These are phyloP conservation scores for Sycophila texana DNA, from an alignment of 2,888 invertebrate genomes.

Conservation along the genomic window DNA sequence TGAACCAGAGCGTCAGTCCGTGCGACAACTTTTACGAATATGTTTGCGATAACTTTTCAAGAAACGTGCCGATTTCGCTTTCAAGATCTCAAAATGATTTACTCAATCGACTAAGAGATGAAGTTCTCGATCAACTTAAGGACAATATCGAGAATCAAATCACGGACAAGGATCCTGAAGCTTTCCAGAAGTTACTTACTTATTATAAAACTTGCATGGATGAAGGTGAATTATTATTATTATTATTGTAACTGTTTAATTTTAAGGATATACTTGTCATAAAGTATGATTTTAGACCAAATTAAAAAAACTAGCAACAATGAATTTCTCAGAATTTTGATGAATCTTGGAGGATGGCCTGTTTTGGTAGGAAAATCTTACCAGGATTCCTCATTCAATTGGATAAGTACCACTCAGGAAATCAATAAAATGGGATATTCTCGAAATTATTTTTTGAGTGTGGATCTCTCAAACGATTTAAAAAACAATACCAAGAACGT, in stretches of 20 bases:
- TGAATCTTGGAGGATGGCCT: slow-evolving; percentile 93
- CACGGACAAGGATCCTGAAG: slow-evolving; percentile 79
- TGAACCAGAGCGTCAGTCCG: slow-evolving; percentile 83
- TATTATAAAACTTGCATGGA: slow-evolving; percentile 93
- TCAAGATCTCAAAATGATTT: neutral
- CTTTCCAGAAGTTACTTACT: slow-evolving; percentile 86
- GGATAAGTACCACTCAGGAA: slow-evolving; percentile 82
- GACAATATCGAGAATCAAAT: slow-evolving; percentile 82
- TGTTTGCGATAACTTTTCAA: slow-evolving; percentile 79
- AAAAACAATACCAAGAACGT: slow-evolving; percentile 90
- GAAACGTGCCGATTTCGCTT: neutral
- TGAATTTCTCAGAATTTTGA: slow-evolving; percentile 85
- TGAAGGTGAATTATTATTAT: slow-evolving; percentile 78
- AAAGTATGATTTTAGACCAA: slow-evolving; percentile 15
- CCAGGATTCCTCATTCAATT: slow-evolving; percentile 84
- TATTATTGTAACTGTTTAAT: too few species aligned
- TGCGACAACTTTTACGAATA: slow-evolving; percentile 88
- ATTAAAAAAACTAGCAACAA: slow-evolving; percentile 70
- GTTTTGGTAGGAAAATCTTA: slow-evolving; percentile 86
- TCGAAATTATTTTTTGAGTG: slow-evolving; percentile 90
- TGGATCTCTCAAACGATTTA: slow-evolving; percentile 85
- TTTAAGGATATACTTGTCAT: too few species aligned
- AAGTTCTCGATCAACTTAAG: slow-evolving; percentile 84
- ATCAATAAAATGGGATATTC: slow-evolving; percentile 89
- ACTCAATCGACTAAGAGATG: neutral